Evolutionary conservation across 2,113 vertebrate genomes (phyloP), one percentile per base, ranked within the genome.

Genomic region (Cynoglossus semilaevis): DNA sequence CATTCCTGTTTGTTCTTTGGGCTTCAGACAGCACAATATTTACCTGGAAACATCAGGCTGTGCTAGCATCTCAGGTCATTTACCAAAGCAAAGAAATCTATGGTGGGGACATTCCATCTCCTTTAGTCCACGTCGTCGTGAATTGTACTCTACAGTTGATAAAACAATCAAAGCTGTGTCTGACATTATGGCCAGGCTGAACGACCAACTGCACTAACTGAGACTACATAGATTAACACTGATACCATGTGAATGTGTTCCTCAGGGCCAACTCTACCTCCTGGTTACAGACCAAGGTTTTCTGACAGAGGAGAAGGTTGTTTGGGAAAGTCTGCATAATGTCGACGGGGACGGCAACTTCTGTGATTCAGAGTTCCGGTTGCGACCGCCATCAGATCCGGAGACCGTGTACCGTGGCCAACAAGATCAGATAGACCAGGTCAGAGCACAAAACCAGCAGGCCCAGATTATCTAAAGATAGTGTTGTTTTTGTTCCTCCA

Each of bases 351-450:
- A 99, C 14, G 93, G 97, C 38, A 97, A 98, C 74, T 99, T 99
- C 88, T 99, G 96, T 53, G 96, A 99, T 52, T 98, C 97, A 0
- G 94, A 96, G 74, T 99, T 99, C 82, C 92, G 89, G 77, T 85
- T 99, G 48, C 90, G 97, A 65, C 96, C 96, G 61, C 97, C 97
- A 4, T 98, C 97, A 4, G 95, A 98, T 80, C 97, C 97, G 15
- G 94, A 96, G 79, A 95, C 93, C 0, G 94, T 97, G 22, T 98
- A 98, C 85, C 91, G 92, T 58, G 96, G 95, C 58, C 96, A 98
- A 67, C 96, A 98, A 88, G 96, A 98, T 90, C 97, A 99, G 91
- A 99, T 99, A 80, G 96, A 98, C 84, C 97, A 98, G 93, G 97
- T 97, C 87, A 79, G 80, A 71, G 58, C 69, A 54, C 17, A 65